phyloP scores from a whole-genome alignment of 1,140 invertebrate species.

The Ctenoplectra terminalis region DNA sequence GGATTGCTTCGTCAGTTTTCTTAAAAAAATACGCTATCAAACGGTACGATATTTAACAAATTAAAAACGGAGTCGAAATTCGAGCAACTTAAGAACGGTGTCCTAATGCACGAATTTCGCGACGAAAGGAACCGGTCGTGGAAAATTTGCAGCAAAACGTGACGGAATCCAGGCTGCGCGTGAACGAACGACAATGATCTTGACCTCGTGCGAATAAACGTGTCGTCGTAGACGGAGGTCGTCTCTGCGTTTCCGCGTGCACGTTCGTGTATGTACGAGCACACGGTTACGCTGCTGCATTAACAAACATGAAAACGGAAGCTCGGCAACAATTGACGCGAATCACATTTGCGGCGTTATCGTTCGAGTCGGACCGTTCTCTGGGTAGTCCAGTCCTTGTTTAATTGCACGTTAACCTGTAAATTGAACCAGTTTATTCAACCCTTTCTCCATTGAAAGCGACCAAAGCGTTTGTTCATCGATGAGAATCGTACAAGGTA shows the following conservation, averaged over 20 bases:
- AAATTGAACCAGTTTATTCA: too few relatives aligned
- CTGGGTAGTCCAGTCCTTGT: not conserved
- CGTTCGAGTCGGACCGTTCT: not conserved
- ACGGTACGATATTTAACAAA: too few relatives aligned
- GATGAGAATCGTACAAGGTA: not conserved
- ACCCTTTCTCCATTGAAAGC: too few relatives aligned
- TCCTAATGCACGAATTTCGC: not conserved
- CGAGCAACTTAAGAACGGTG: too few relatives aligned
- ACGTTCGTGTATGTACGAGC: not conserved
- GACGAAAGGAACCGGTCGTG: too few relatives aligned
- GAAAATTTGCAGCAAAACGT: slow-evolving; percentile 14
- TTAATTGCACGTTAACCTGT: not conserved
- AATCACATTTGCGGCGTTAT: not conserved
- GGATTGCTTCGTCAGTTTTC: too few relatives aligned
- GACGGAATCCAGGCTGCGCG: slow-evolving; percentile 47
- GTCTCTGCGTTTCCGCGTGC: slow-evolving; percentile 22
- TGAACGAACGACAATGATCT: slow-evolving; percentile 67
- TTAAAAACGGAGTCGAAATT: too few relatives aligned
- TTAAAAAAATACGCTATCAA: too few relatives aligned
- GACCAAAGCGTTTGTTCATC: too few relatives aligned
- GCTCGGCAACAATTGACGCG: slow-evolving; percentile 24
- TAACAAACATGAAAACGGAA: slow-evolving; percentile 60
- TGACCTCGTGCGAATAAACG: slow-evolving; percentile 63
- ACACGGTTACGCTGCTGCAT: slow-evolving; percentile 37
- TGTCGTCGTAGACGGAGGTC: slow-evolving; percentile 44